These are phyloP conservation scores for Andricus quercusramuli DNA, from an alignment of 2,888 invertebrate genomes.

Conservation along the genomic window DNA sequence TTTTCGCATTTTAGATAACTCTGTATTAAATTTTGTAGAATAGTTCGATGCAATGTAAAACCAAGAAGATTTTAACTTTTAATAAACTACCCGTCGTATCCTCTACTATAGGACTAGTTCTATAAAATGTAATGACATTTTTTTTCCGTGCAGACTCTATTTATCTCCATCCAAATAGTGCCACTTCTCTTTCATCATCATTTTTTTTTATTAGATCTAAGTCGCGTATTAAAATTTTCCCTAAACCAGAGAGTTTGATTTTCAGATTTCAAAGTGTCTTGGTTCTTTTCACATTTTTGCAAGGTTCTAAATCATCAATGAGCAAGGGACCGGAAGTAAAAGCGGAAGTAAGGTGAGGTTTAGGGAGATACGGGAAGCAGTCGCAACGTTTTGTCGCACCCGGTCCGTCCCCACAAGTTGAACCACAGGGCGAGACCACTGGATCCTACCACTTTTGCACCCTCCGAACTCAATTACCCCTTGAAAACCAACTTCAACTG, in stretches of 20 bases:
- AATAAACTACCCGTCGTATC: too few species aligned
- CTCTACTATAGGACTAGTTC: too few species aligned
- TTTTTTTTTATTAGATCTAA: too few species aligned
- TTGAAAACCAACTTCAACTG: slow-evolving; percentile 66
- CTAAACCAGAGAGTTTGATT: background rate
- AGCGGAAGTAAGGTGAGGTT: slow-evolving; percentile 51
- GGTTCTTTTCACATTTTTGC: slow-evolving; percentile 44
- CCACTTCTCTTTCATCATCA: too few species aligned
- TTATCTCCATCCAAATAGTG: too few species aligned
- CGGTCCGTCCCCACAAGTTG: slow-evolving; percentile 32
- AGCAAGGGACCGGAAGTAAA: slow-evolving; percentile 57
- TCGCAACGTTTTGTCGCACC: slow-evolving; percentile 55
- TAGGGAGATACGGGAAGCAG: slow-evolving; percentile 53
- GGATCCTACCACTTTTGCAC: slow-evolving; percentile 59
- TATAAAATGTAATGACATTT: too few species aligned
- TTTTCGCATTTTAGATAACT: too few species aligned
- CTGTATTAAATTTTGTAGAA: too few species aligned
- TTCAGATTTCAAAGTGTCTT: background rate
- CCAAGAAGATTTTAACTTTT: too few species aligned
- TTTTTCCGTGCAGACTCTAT: too few species aligned
- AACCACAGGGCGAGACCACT: slow-evolving; percentile 29
- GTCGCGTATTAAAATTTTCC: background rate
- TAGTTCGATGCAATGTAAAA: too few species aligned
- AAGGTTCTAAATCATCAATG: slow-evolving; percentile 62
- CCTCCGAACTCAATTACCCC: slow-evolving; percentile 69